phyloP scores from a whole-genome alignment of 2,888 invertebrate genomes.

The Thereva unica region DNA sequence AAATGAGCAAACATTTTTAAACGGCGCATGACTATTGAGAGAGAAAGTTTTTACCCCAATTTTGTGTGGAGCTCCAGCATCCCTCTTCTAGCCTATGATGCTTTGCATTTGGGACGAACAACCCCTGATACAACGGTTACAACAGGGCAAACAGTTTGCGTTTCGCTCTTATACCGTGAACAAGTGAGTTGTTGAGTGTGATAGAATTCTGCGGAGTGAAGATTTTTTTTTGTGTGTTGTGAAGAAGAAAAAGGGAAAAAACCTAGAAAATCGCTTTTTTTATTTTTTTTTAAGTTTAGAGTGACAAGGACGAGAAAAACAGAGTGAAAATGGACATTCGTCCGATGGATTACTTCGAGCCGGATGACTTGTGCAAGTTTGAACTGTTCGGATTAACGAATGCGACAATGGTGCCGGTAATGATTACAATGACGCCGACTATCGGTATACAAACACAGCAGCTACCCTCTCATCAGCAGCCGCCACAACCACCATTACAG shows the following conservation, averaged over 20 bases:
- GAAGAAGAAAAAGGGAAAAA: not conserved
- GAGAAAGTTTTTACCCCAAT: not conserved
- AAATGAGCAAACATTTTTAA: not conserved
- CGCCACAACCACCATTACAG: conserved; percentile 36
- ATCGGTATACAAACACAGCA: conserved; percentile 39
- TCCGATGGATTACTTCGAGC: conserved; percentile 50
- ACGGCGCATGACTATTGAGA: conserved; percentile 30
- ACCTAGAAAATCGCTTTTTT: not conserved
- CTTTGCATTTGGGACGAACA: conserved; percentile 9
- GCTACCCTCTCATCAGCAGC: conserved; percentile 12
- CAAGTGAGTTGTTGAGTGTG: conserved; percentile 12
- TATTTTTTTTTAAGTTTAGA: not conserved
- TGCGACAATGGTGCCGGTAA: conserved; percentile 54
- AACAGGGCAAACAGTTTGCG: conserved; percentile 26
- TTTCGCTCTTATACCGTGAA: conserved; percentile 30
- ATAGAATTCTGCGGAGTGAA: conserved; percentile 3
- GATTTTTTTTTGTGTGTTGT: not conserved
- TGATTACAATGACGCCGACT: conserved; percentile 55
- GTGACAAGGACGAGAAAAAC: not conserved
- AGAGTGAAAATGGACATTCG: conserved; percentile 51
- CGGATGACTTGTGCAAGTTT: conserved; percentile 56
- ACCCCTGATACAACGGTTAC: conserved; percentile 18
- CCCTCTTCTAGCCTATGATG: no score
- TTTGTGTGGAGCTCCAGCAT: no score
- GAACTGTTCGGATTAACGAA: conserved; percentile 49